phyloP scores from a whole-genome alignment of 2,113 vertebrate genomes.

The Oreochromis tanganicae region DNA sequence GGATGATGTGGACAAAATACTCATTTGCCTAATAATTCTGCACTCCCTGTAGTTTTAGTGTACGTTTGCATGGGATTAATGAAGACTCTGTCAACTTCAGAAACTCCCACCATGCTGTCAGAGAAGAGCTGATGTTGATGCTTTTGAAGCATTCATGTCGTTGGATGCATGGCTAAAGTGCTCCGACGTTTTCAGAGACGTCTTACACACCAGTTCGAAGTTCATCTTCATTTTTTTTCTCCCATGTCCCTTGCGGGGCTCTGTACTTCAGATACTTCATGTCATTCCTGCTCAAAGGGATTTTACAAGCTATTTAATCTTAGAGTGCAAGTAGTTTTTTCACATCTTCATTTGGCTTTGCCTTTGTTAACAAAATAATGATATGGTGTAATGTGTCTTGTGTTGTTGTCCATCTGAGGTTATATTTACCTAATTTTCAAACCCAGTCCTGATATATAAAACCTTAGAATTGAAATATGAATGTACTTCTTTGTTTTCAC shows the following conservation, averaged over 20 bases:
- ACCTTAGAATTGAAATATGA: neutral
- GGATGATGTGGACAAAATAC: too few species aligned
- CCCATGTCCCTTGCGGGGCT: neutral
- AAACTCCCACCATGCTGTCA: too few species aligned
- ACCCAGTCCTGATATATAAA: neutral
- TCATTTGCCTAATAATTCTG: too few species aligned
- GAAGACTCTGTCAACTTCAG: too few species aligned
- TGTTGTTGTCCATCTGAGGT: neutral
- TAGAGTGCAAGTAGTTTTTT: neutral
- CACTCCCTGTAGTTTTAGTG: too few species aligned
- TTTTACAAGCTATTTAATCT: neutral
- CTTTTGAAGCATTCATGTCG: too few species aligned
- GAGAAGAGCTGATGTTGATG: too few species aligned
- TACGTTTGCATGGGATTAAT: too few species aligned
- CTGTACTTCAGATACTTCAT: neutral
- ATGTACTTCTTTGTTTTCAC: neutral
- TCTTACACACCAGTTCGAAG: too few species aligned
- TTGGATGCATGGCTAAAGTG: too few species aligned
- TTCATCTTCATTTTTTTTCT: too few species aligned
- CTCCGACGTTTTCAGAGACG: accelerated
- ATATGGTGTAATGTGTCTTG: neutral
- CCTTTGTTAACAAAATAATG: neutral
- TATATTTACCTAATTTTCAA: neutral
- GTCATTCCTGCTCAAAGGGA: neutral
- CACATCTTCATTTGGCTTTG: neutral